These are phyloP conservation scores for Heliothis virescens DNA, from an alignment of 1,140 invertebrate genomes.

Conservation along the genomic window DNA sequence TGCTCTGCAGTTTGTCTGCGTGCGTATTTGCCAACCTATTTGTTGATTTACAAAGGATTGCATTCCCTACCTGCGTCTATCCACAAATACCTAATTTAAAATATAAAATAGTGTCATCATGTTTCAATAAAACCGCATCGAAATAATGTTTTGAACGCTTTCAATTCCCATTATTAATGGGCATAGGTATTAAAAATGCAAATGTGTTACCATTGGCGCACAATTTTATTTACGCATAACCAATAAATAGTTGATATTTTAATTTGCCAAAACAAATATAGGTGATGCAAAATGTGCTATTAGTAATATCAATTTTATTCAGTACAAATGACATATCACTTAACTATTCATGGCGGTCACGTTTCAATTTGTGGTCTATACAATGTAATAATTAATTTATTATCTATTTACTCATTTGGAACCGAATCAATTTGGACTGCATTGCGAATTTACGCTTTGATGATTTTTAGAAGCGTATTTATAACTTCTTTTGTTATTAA, in stretches of 20 bases:
- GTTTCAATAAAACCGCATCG: slow-evolving; percentile 2
- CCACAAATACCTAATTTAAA: background rate
- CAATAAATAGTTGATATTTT: slow-evolving; percentile 44
- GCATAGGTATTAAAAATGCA: slow-evolving; percentile 40
- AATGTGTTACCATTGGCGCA: slow-evolving; percentile 19
- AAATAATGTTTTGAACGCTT: slow-evolving; percentile 2
- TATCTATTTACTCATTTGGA: slow-evolving; percentile 52
- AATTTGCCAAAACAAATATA: slow-evolving; percentile 45
- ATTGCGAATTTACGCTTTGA: slow-evolving; percentile 7
- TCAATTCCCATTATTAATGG: background rate
- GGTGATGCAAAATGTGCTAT: slow-evolving; percentile 23
- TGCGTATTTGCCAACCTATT: slow-evolving; percentile 23
- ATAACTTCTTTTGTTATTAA: background rate
- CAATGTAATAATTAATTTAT: slow-evolving; percentile 56
- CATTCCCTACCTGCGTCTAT: background rate
- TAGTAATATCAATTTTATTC: slow-evolving; percentile 50
- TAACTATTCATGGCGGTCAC: slow-evolving; percentile 56
- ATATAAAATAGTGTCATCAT: background rate
- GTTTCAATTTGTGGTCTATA: slow-evolving; percentile 59
- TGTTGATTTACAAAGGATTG: slow-evolving; percentile 20
- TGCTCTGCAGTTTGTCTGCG: slow-evolving; percentile 62
- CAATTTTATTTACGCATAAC: slow-evolving; percentile 29
- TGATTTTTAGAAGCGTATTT: slow-evolving; percentile 19
- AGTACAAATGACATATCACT: slow-evolving; percentile 57
- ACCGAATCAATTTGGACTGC: slow-evolving; percentile 39